Conservation (phyloP, 2,797 vertebrate species). For the Sitta carolinensis region DNA sequence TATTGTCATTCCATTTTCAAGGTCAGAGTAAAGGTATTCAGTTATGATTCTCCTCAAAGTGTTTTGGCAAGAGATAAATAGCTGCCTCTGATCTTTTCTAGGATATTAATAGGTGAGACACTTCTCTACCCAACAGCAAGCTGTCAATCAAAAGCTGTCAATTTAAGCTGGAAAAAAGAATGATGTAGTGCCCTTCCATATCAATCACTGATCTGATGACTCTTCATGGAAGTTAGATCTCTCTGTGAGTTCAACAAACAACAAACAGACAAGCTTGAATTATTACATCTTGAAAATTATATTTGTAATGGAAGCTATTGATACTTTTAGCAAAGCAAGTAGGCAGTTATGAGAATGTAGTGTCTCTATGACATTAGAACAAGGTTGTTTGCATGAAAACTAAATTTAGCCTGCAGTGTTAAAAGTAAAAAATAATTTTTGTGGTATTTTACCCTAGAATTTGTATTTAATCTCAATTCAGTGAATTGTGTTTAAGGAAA, state of each 20-base stretch:
- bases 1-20: conserved; percentile 51
- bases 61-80: conserved; percentile 14
- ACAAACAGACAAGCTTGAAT: not conserved
- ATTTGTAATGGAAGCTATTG: not conserved
- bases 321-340: not conserved
- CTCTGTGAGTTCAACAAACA: not conserved
- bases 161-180: not conserved
- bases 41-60: not conserved
- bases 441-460: not conserved
- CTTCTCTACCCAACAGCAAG: not conserved
- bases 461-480: not conserved
- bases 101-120: conserved; percentile 15
- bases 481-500: not conserved
- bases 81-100: not conserved
- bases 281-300: not conserved
- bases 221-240: not conserved
- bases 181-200: not conserved
- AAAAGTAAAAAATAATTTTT: not conserved
- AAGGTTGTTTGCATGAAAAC: not conserved
- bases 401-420: not conserved
- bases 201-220: not conserved
- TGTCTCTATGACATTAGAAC: not conserved
- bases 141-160: conserved; percentile 31
- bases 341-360: not conserved
- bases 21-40: conserved; percentile 1